phyloP scores from a whole-genome alignment of 2,888 invertebrate species.

The Sialis fuliginosa region DNA sequence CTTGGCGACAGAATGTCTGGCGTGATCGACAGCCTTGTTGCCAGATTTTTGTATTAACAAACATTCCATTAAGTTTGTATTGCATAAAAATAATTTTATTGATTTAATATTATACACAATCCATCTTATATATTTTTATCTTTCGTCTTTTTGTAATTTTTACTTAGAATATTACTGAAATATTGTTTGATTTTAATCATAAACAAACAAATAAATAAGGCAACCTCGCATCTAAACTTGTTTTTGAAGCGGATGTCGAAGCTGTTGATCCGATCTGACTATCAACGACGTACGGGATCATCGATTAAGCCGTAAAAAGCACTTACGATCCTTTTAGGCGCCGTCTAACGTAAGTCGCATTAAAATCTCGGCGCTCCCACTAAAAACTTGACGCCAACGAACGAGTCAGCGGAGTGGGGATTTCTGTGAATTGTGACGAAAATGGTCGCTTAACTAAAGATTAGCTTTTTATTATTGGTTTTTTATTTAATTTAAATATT shows the following conservation, averaged over 20 bases:
- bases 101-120: background rate
- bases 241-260: slow-evolving; percentile 56
- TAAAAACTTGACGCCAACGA: slow-evolving; percentile 44
- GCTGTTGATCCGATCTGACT: slow-evolving; percentile 20
- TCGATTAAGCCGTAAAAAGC: background rate
- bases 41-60: slow-evolving; percentile 21
- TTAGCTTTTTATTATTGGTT: slow-evolving; percentile 17
- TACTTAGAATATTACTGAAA: background rate
- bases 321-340: slow-evolving; percentile 9
- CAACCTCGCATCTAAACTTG: slow-evolving; percentile 47
- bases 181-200: background rate
- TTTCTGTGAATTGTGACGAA: slow-evolving; percentile 30
- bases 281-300: slow-evolving; percentile 25
- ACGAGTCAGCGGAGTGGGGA: slow-evolving; percentile 32
- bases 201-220: slow-evolving; percentile 18
- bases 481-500: slow-evolving; percentile 19
- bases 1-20: slow-evolving; percentile 92
- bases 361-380: slow-evolving; percentile 29
- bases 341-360: slow-evolving; percentile 16
- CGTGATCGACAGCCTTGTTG: slow-evolving; percentile 55
- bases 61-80: background rate
- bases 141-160: background rate
- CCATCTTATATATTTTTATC: background rate
- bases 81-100: too few relatives aligned
- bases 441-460: slow-evolving; percentile 36